Base-by-base conservation (phyloP, 2,888 invertebrate genomes). In the Drosophila kanekoi region DNA sequence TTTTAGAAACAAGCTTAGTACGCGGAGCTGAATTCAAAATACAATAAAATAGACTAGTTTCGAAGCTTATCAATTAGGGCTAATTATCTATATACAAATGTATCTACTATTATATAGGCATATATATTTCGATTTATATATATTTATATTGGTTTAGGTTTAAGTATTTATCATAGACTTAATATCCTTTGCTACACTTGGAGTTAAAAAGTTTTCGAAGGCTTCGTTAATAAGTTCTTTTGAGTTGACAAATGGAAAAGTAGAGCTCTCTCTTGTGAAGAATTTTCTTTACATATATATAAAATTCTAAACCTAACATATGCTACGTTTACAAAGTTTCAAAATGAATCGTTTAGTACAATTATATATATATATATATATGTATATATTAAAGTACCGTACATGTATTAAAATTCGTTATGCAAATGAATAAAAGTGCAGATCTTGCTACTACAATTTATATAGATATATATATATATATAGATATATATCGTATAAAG, bases 151-250 rank as follows among this genome's bases (percentile, higher is more conserved):
- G 37, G 53, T 73, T 69, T 62, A 56, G 37, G 38, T 37, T 61
- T 45, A 38, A 45, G 54, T 63, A 52, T 45, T 53, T 61, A 57
- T 74, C 38, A 72, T 82, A 73, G 74, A 70, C 77, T 85, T 72
- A 47, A 48, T 44, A 66, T 28, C 71, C 14, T 62, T 75, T 67
- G 74, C 87, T 86, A 85, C 81, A 77, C 74, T 87, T 84, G 89
- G 85, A 87, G 87, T 84, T 89, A 75, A 84, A 89, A 79, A 82
- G 80, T 77, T 87, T 86, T 81, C 79, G 82, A 89, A 89, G 89
- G 90, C 89, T 87, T 86, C 84, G 73, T 86, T 87, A 80, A 79
- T 89, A 89, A 89, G 89, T 90, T 90, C 90, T 90, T 82, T 89
- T 70, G 73, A 86, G 87, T 86, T 87, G 75, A 88, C 81, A 88